phyloP scores from a whole-genome alignment of 2,113 vertebrate genomes.

The Dasyurus viverrinus region DNA sequence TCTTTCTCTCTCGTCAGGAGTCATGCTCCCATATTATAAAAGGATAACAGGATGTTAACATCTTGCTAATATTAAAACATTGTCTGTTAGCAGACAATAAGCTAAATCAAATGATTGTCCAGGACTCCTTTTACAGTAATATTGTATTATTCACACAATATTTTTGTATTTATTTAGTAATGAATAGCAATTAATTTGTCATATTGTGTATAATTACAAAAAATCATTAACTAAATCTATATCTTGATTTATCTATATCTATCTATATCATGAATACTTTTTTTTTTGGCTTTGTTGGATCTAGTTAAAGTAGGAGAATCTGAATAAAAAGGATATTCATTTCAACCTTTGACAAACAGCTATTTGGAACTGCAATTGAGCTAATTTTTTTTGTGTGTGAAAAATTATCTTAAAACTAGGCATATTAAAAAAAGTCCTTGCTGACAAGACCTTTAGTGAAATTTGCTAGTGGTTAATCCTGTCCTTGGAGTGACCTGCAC shows the following conservation, averaged over 20 bases:
- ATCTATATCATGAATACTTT: background rate
- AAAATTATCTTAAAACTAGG: slow-evolving; percentile 36
- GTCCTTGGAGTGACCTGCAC: slow-evolving; percentile 20
- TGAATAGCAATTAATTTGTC: background rate
- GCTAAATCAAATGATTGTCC: background rate
- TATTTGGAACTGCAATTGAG: background rate
- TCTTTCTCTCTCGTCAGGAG: background rate
- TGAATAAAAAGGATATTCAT: background rate
- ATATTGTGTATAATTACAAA: background rate
- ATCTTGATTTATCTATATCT: too few relatives aligned
- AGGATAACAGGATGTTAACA: background rate
- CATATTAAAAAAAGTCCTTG: slow-evolving; percentile 17
- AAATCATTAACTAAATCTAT: background rate
- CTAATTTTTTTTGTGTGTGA: background rate
- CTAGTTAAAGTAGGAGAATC: background rate
- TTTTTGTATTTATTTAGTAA: background rate
- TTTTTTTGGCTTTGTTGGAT: background rate
- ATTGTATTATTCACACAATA: background rate
- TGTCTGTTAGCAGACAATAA: background rate
- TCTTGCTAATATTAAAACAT: background rate
- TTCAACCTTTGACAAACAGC: background rate
- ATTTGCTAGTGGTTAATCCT: slow-evolving; percentile 41
- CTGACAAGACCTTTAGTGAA: slow-evolving; percentile 39
- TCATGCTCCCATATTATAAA: background rate
- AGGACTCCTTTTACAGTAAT: background rate